Base-by-base conservation (phyloP, 1,140 invertebrate species). In the Cecropterus lyciades region DNA sequence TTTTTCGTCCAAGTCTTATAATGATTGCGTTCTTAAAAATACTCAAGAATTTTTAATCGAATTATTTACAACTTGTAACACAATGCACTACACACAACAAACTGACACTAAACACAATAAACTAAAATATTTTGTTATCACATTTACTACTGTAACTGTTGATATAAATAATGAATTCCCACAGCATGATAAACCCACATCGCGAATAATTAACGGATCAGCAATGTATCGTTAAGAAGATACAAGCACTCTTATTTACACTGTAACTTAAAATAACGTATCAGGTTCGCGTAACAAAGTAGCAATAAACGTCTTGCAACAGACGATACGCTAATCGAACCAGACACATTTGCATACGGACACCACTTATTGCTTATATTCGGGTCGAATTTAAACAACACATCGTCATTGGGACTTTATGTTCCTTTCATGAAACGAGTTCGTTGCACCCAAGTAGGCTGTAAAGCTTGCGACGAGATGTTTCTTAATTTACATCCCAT, bases 241-340 rank as follows among this genome's bases (percentile, higher is more conserved):
- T 17, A 62, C 30, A 17, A 8, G 14, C 30, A 24, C 11, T 62
- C 33, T 51, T 42, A 13, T 62, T 42, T 51, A 62, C 30, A 20
- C 37, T 20, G 10, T 20, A 24, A 17, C 5, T 43, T 56, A 42
- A 51, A 62, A 51, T 37, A 42, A 40, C 46, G 11, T 62, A 62
- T 17, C 24, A 10, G 43, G 52, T 42, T 59, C 48, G 80, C 77
- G 84, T 85, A 85, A 79, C 72, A 70, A 77, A 81, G 84, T 79
- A 82, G 81, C 73, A 49, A 70, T 75, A 63, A 72, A 72, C 55
- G 68, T 70, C 68, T 74, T 52, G 15, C 57, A 64, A 65, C 67
- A 70, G 64, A 52, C 63, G 67, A 72, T 73, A 65, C 49, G 60
- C 77, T 27, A 80, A 80, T 75, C 69, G 72, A 75, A 67, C 46